Evolutionary conservation across 2,888 invertebrate species (phyloP).

Genomic region (Diplazon laetatorius): DNA sequence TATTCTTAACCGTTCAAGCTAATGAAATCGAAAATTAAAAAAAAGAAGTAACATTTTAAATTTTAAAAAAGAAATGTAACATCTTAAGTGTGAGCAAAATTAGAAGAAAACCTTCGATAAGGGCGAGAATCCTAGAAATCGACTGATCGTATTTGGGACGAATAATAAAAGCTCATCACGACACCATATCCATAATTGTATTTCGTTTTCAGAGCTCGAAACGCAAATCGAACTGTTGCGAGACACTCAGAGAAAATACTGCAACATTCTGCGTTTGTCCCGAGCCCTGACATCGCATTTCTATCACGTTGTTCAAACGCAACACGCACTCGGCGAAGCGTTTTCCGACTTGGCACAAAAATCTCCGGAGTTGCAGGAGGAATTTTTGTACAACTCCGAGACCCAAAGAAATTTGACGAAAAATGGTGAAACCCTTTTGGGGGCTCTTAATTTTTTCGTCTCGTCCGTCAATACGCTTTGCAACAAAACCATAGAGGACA

Average conservation of each 20-base stretch:
- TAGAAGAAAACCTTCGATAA: no score
- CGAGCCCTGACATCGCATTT: conserved; percentile 94
- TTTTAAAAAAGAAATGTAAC: no score
- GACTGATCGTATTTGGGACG: not conserved
- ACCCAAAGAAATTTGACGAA: conserved; percentile 96
- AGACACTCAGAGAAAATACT: conserved; percentile 97
- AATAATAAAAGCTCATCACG: no score
- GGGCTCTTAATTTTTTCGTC: conserved; percentile 97
- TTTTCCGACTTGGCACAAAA: conserved; percentile 98
- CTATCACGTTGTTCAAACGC: conserved; percentile 92
- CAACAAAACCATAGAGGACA: conserved; percentile 99
- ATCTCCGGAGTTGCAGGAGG: conserved; percentile 96
- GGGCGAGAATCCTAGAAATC: not conserved
- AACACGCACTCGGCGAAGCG: conserved; percentile 95
- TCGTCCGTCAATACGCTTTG: conserved; percentile 97
- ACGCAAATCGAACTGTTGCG: conserved; percentile 95
- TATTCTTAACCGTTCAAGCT: no score
- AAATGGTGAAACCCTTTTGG: conserved; percentile 96
- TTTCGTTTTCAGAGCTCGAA: conserved; percentile 89
- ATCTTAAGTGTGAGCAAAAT: no score
- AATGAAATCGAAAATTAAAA: no score
- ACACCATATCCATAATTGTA: conserved; percentile 50
- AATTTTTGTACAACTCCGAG: conserved; percentile 97
- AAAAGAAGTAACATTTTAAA: no score
- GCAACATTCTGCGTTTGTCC: conserved; percentile 93